A percentile compares a stretch with the other conserved stretches of the same genome.
Evolutionary conservation across 2,113 vertebrate genomes (phyloP).

Genomic region (Sprattus sprattus): DNA sequence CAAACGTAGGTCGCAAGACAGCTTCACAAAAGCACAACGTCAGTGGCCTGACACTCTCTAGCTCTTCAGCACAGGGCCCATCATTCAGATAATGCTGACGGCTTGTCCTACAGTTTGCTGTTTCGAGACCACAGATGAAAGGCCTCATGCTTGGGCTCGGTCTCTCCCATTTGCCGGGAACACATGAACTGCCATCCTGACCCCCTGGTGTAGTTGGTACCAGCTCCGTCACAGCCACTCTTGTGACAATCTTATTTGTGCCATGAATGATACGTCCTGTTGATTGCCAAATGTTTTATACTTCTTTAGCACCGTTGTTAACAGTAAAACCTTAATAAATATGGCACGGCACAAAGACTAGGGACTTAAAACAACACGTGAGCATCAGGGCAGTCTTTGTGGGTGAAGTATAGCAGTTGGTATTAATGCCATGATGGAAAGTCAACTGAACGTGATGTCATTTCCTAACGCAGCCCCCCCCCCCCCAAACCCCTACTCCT

Average conservation of each 20-base stretch:
- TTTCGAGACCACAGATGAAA: constrained; percentile 1
- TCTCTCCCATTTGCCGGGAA: not conserved
- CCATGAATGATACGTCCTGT: constrained; percentile 57
- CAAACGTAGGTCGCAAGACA: not conserved
- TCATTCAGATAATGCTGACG: not conserved
- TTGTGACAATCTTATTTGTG: constrained; percentile 61
- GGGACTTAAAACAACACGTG: not conserved
- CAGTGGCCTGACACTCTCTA: not conserved
- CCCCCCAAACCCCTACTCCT: not conserved
- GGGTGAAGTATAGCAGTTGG: not conserved
- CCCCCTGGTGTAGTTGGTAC: constrained; percentile 8
- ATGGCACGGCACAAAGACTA: constrained; percentile 1
- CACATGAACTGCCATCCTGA: constrained; percentile 17
- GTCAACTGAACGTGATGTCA: not conserved
- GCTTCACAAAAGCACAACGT: not conserved
- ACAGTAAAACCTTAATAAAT: not conserved
- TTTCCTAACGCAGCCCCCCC: not conserved
- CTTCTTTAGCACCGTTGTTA: constrained; percentile 47
- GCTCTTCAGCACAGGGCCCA: not conserved
- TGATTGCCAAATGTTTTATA: constrained; percentile 74
- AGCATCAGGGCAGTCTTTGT: not conserved
- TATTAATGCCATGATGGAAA: not conserved
- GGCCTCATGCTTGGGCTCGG: not conserved
- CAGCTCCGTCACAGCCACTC: constrained; percentile 48
- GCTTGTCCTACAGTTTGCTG: constrained; percentile 7